Percentiles rank a stretch among this genome's conserved stretches.
Evolutionary conservation across 1,140 invertebrate species (phyloP).

Genomic region (Aphelinus certus): DNA sequence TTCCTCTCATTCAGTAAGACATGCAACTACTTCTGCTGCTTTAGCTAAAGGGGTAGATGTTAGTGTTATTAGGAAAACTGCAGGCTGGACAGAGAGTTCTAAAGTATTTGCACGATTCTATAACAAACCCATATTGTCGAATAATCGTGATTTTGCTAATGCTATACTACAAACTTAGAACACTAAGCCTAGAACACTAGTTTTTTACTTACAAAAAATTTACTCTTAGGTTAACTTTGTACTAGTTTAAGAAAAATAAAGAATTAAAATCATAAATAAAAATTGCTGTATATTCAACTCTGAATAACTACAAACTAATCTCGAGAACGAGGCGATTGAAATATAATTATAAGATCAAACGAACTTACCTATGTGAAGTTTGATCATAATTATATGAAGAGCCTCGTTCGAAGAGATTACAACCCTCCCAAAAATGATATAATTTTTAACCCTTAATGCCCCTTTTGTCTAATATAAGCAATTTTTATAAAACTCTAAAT

Average conservation of each 20-base stretch:
- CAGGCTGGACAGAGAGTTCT: conserved; percentile 32
- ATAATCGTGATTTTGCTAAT: conserved; percentile 7
- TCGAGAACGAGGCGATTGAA: conserved; percentile 13
- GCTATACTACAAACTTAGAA: not conserved
- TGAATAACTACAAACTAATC: conserved; percentile 9
- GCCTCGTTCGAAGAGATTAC: conserved; percentile 12
- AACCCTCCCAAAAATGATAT: conserved; percentile 1
- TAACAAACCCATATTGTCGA: conserved; percentile 15
- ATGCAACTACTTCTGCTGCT: conserved; percentile 32
- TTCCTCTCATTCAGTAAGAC: conserved; percentile 31
- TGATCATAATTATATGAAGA: conserved; percentile 5
- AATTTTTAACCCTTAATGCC: too few relatives aligned
- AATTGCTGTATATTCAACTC: not conserved
- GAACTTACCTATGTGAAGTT: conserved; percentile 6
- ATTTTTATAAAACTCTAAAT: too few relatives aligned
- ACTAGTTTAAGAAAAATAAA: too few relatives aligned
- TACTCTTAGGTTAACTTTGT: too few relatives aligned
- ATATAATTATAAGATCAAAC: conserved; percentile 10
- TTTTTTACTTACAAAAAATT: not conserved
- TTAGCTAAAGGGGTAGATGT: conserved; percentile 23
- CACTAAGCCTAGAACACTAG: not conserved
- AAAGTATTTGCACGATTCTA: conserved; percentile 33
- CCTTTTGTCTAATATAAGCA: too few relatives aligned
- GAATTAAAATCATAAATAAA: too few relatives aligned
- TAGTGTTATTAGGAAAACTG: conserved; percentile 31